Base-by-base conservation (phyloP, 2,888 invertebrate species). In the Zhuqinia jingwanae region DNA sequence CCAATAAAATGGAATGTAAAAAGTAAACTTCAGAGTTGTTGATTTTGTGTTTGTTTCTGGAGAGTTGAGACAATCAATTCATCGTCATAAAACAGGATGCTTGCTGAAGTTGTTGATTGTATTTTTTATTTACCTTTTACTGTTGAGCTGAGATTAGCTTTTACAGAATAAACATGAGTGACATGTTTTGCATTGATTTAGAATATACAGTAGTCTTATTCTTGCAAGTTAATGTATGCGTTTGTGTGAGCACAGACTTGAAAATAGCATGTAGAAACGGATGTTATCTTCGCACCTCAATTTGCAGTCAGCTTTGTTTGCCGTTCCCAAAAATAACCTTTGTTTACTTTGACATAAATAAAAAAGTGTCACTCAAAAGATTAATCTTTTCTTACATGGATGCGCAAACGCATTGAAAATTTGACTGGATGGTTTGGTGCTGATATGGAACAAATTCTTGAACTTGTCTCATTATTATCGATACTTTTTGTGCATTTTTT, bases 1-100 rank as follows among this genome's bases (percentile, higher is more conserved):
- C 58, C 36, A 20, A 56, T 76, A 56, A 56, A 76, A 25, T 56
- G 20, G 50, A 76, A 75, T 53, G 75, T 75, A 50, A 22, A 27
- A 17, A 53, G 75, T 30, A 47, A 50, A 47, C 53, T 50, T 53
- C 8, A 36, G 36, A 36, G 8, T 36, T 3, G 36, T 36, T 65
- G 15, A 30, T 65, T n/a, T 15, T 15, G n/a, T n/a, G 50, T 50
- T 50, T 6, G 65, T 50, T 17, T 10, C n/a, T 70, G 45, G 25
- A n/a, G 75, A 25, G 27, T 60, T 60, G 27, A 60, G 50, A 53
- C 20, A 70, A 70, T 22, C 47, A 47, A n/a, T 60, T 60, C 11
- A 25, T 25, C 25, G 60, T 60, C 60, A 25, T 27, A 60, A 60
- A 60, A 60, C 17, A 10, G 27, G 10, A 53, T 22, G 11, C 22